Evolutionary conservation across 2,113 vertebrate genomes (phyloP).

Genomic region (Syngnathus scovelli): DNA sequence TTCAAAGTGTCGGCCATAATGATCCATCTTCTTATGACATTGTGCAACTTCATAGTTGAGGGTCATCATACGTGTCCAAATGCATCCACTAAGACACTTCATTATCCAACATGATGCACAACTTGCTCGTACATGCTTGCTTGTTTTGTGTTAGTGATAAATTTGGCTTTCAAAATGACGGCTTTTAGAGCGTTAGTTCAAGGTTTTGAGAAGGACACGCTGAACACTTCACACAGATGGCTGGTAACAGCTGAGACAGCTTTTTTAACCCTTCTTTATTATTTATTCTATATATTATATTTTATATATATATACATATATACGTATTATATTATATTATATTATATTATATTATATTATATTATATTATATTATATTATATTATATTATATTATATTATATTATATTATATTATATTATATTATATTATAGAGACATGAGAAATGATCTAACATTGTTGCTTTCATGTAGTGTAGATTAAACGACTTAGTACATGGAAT

Average conservation of each 20-base stretch:
- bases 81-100: neutral
- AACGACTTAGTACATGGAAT: neutral
- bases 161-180: slow-evolving; percentile 11
- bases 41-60: slow-evolving; percentile 34
- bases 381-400: too few species aligned
- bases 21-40: slow-evolving; percentile 17
- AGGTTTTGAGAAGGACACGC: slow-evolving; percentile 9
- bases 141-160: neutral
- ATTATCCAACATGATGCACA: neutral
- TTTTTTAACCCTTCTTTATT: slow-evolving; percentile 17
- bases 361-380: too few species aligned
- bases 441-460: slow-evolving; percentile 12
- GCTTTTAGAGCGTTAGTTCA: slow-evolving; percentile 6
- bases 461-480: neutral
- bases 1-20: slow-evolving; percentile 19
- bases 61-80: neutral
- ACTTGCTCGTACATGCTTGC: neutral
- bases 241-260: slow-evolving; percentile 1
- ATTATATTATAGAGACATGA: neutral
- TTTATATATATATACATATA: too few species aligned
- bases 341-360: too few species aligned
- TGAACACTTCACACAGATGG: slow-evolving; percentile 15
- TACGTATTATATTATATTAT: too few species aligned
- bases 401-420: too few species aligned
- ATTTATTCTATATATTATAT: neutral